A percentile compares a stretch with the other conserved stretches of the same genome.
These are phyloP conservation scores for Venustaconcha ellipsiformis DNA, from an alignment of 1,140 invertebrate species.

Conservation along the genomic window DNA sequence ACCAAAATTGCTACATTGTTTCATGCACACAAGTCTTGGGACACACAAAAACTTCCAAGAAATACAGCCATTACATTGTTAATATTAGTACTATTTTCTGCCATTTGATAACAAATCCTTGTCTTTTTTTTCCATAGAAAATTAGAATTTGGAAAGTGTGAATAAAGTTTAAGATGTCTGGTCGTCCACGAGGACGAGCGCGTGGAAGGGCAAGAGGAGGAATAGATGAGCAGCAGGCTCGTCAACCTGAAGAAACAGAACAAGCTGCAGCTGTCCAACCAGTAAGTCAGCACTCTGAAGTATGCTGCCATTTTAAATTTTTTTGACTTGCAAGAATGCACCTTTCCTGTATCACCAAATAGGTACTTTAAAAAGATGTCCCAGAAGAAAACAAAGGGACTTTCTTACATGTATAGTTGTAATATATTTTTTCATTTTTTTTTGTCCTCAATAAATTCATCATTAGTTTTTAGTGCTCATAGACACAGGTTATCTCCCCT, in stretches of 20 bases:
- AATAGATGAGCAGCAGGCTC: constrained; percentile 22
- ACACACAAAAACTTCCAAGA: too few relatives aligned
- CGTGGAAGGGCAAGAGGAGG: constrained; percentile 44
- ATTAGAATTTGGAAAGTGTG: too few relatives aligned
- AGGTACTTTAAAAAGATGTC: background rate
- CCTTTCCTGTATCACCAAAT: background rate
- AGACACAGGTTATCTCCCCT: too few relatives aligned
- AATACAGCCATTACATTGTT: too few relatives aligned
- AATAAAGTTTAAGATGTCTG: constrained; percentile 37
- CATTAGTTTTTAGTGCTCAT: background rate
- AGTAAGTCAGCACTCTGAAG: background rate
- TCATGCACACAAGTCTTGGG: too few relatives aligned
- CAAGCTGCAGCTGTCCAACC: background rate
- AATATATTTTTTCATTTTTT: background rate
- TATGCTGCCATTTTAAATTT: background rate
- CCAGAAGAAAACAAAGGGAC: background rate
- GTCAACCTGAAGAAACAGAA: constrained; percentile 19
- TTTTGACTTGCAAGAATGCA: background rate
- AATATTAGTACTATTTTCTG: too few relatives aligned
- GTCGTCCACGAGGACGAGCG: constrained; percentile 48
- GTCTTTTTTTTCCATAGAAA: too few relatives aligned
- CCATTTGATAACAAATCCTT: too few relatives aligned
- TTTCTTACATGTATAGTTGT: background rate
- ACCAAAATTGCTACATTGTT: too few relatives aligned
- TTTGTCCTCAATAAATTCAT: background rate